Percentiles rank a stretch among this genome's conserved stretches.
phyloP scores from a whole-genome alignment of 2,113 vertebrate genomes.

The Columbina picui region DNA sequence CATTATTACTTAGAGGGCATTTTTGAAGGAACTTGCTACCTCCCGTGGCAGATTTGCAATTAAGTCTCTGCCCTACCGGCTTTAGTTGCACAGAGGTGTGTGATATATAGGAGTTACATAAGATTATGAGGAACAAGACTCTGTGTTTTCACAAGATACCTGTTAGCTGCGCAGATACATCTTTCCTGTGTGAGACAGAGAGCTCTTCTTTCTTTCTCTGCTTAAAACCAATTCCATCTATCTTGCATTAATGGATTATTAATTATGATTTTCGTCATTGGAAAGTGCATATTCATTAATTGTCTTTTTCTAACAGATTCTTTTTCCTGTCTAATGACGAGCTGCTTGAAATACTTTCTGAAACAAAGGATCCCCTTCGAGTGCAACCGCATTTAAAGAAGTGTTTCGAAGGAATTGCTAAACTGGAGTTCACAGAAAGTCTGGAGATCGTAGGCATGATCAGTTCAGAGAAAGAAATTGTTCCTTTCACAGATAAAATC shows the following conservation, averaged over 20 bases:
- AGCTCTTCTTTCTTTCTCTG: not conserved
- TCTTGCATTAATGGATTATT: not conserved
- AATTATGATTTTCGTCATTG: not conserved
- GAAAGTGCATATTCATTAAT: not conserved
- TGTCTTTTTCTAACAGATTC: conserved; percentile 79
- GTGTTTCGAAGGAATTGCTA: conserved; percentile 93
- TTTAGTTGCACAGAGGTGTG: not conserved
- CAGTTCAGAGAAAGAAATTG: conserved; percentile 88
- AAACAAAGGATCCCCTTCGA: conserved; percentile 91
- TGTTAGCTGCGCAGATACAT: not conserved
- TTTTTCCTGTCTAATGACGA: conserved; percentile 94
- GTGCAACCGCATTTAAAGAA: conserved; percentile 94
- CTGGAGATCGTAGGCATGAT: conserved; percentile 88
- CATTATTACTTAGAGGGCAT: not conserved
- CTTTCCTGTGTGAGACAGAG: not conserved
- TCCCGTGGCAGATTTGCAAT: not conserved
- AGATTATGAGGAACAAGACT: not conserved
- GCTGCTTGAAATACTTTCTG: conserved; percentile 91
- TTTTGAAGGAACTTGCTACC: not conserved
- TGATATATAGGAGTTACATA: not conserved
- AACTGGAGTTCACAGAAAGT: conserved; percentile 83
- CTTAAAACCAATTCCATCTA: not conserved
- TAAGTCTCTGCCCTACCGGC: not conserved
- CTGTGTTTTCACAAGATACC: not conserved
- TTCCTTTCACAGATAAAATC: conserved; percentile 85